Conservation (phyloP, 2,888 invertebrate species). For the Hetaerina titia region DNA sequence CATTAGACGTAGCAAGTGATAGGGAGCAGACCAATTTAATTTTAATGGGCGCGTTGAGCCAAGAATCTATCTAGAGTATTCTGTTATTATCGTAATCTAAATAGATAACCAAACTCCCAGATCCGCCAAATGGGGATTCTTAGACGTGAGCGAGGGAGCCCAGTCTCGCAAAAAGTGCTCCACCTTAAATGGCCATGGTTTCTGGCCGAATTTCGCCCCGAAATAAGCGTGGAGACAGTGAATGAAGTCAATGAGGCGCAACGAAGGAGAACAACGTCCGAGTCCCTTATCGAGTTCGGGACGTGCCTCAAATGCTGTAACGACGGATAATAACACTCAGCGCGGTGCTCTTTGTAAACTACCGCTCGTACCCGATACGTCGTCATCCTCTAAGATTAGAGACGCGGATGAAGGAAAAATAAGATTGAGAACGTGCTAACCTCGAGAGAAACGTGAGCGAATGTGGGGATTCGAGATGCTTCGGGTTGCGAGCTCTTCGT, state of each 20-base stretch:
- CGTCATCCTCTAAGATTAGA: not conserved
- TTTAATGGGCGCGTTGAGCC: not conserved
- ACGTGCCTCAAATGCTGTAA: not conserved
- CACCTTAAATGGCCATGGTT: not conserved
- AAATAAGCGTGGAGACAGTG: not conserved
- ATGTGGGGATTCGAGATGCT: not conserved
- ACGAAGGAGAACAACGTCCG: not conserved
- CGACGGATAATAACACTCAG: not conserved
- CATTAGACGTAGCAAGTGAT: not conserved
- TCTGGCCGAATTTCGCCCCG: not conserved
- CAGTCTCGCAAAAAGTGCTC: too few relatives aligned
- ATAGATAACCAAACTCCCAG: not conserved
- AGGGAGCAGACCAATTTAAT: not conserved
- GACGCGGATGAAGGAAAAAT: not conserved
- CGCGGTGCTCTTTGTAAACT: not conserved
- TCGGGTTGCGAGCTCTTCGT: too few relatives aligned
- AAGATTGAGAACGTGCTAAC: not conserved
- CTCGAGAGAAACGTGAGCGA: not conserved
- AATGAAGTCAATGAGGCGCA: not conserved
- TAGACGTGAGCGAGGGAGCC: too few relatives aligned
- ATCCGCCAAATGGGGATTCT: too few relatives aligned
- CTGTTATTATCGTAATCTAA: not conserved
- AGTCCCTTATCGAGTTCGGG: not conserved
- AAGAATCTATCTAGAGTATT: not conserved
- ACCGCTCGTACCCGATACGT: not conserved